A percentile compares a stretch with the other conserved stretches of the same genome.
These are phyloP conservation scores for Barypeithes pellucidus DNA, from an alignment of 2,888 invertebrate genomes.

Conservation along the genomic window DNA sequence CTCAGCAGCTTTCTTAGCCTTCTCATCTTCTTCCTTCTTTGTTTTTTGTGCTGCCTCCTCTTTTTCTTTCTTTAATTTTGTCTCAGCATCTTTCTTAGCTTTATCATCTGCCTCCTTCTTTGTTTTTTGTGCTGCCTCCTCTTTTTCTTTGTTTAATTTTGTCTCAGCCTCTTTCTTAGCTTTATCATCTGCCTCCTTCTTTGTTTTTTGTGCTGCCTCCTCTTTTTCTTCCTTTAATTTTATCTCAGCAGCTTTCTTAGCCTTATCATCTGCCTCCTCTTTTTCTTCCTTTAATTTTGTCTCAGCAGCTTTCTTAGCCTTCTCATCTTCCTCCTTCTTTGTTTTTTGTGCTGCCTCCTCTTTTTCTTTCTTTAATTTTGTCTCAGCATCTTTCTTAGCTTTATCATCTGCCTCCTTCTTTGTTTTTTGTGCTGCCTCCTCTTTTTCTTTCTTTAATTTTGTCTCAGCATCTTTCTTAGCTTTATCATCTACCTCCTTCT, in stretches of 20 bases:
- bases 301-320: constrained; percentile 50
- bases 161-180: constrained; percentile 41
- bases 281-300: constrained; percentile 37
- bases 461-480: constrained; percentile 44
- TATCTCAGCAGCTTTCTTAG: constrained; percentile 7
- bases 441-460: constrained; percentile 50
- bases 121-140: constrained; percentile 51
- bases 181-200: constrained; percentile 66
- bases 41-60: constrained; percentile 53
- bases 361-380: constrained; percentile 27
- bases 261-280: constrained; percentile 36
- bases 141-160: constrained; percentile 52
- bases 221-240: constrained; percentile 45
- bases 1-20: constrained; percentile 51
- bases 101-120: constrained; percentile 66
- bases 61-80: constrained; percentile 40
- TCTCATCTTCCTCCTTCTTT: constrained; percentile 47
- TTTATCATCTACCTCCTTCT: constrained; percentile 49
- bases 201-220: constrained; percentile 52
- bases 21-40: constrained; percentile 50
- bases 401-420: constrained; percentile 49
- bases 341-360: constrained; percentile 42
- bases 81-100: constrained; percentile 30
- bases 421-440: constrained; percentile 50
- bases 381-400: constrained; percentile 43